Percentiles rank a stretch among this genome's conserved stretches.
Conservation (phyloP, 2,888 invertebrate species). For the Sesamia inferens region DNA sequence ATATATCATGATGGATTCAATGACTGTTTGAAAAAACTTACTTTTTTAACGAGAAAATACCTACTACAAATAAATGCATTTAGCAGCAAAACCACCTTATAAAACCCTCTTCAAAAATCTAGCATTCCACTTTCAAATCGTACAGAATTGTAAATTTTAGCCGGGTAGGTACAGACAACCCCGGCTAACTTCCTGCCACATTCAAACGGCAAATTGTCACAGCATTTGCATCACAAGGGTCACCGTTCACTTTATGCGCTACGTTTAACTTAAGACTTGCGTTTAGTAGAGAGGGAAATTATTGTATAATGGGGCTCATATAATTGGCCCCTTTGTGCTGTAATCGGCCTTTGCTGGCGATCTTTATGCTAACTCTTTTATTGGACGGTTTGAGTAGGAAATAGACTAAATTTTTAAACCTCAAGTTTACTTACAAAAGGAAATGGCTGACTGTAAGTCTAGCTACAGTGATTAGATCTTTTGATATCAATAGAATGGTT, state of each 20-base stretch:
- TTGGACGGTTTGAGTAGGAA: neutral
- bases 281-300: slow-evolving; percentile 48
- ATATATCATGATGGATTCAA: no score
- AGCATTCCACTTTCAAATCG: slow-evolving; percentile 16
- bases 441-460: no score
- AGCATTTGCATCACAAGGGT: slow-evolving; percentile 76
- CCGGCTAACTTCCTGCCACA: slow-evolving; percentile 55
- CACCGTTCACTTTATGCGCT: slow-evolving; percentile 62
- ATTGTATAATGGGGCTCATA: slow-evolving; percentile 47
- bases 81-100: neutral
- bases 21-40: no score
- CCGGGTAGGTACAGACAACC: slow-evolving; percentile 33
- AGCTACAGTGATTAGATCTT: no score
- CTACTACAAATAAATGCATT: neutral
- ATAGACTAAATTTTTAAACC: neutral
- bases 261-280: slow-evolving; percentile 52
- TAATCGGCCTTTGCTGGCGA: slow-evolving; percentile 40
- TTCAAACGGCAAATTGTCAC: slow-evolving; percentile 70
- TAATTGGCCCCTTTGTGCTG: slow-evolving; percentile 51
- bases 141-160: slow-evolving; percentile 41
- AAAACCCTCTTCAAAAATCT: neutral
- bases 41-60: no score
- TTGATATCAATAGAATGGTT: no score
- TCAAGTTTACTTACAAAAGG: neutral
- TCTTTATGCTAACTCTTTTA: slow-evolving; percentile 15